These are phyloP conservation scores for Aegotheles bennettii DNA, from an alignment of 2,113 vertebrate genomes.

Conservation along the genomic window DNA sequence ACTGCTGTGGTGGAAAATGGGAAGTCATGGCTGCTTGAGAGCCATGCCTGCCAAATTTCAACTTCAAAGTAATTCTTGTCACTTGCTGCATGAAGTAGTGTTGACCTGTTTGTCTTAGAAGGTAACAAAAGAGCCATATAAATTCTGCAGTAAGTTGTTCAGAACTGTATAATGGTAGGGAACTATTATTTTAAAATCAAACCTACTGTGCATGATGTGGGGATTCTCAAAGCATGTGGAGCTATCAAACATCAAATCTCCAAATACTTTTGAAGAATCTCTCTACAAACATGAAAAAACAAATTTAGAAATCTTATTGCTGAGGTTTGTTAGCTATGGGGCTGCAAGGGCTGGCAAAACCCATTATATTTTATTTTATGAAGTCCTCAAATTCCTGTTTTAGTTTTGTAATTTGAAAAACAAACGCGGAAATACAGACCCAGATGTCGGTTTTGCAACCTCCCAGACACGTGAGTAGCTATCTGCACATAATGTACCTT, in stretches of 20 bases:
- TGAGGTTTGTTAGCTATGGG: neutral
- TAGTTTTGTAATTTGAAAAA: neutral
- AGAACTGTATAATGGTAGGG: neutral
- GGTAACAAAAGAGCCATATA: neutral
- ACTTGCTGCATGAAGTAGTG: neutral
- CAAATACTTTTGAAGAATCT: neutral
- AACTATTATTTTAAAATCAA: neutral
- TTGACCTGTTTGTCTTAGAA: neutral
- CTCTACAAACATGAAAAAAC: neutral
- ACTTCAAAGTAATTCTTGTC: neutral
- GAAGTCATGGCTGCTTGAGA: accelerated
- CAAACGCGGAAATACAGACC: neutral
- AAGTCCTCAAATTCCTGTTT: neutral
- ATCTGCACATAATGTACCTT: neutral
- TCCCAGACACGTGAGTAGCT: neutral
- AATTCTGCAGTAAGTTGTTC: neutral
- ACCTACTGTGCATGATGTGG: accelerated
- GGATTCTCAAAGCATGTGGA: neutral
- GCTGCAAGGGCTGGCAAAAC: neutral
- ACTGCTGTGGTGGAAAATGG: neutral
- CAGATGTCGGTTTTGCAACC: neutral
- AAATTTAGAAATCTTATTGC: neutral
- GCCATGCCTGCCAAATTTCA: neutral
- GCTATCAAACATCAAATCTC: neutral
- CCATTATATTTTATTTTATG: neutral